Conservation (phyloP, 2,797 vertebrate species). For the Oophaga sylvatica region DNA sequence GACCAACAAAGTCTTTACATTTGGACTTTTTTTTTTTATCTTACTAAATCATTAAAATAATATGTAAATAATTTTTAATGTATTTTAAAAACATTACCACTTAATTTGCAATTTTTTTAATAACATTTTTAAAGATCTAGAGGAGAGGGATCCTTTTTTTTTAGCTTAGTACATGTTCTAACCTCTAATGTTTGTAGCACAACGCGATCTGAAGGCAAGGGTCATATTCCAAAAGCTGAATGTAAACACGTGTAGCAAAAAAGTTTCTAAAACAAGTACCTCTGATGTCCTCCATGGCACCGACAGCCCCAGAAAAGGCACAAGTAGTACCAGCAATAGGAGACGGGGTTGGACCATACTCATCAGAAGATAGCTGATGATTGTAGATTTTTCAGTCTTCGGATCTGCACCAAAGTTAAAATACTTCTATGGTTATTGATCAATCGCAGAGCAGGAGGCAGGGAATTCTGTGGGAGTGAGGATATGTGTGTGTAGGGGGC, state of each 20-base stretch:
- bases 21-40: background rate
- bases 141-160: background rate
- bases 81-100: background rate
- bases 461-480: background rate
- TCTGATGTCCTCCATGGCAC: background rate
- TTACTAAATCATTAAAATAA: background rate
- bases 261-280: conserved; percentile 18
- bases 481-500: background rate
- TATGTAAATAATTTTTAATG: background rate
- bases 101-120: background rate
- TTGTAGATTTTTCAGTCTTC: background rate
- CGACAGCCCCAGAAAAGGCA: background rate
- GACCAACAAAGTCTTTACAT: background rate
- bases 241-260: background rate
- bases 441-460: background rate
- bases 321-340: background rate
- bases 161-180: background rate
- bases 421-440: conserved; percentile 16
- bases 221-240: conserved; percentile 35
- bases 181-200: background rate
- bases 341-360: background rate
- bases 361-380: background rate
- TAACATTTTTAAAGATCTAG: background rate
- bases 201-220: conserved; percentile 2
- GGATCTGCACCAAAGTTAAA: background rate